These are phyloP conservation scores for Meriones unguiculatus DNA, from an alignment of 2,113 vertebrate genomes.

Conservation along the genomic window DNA sequence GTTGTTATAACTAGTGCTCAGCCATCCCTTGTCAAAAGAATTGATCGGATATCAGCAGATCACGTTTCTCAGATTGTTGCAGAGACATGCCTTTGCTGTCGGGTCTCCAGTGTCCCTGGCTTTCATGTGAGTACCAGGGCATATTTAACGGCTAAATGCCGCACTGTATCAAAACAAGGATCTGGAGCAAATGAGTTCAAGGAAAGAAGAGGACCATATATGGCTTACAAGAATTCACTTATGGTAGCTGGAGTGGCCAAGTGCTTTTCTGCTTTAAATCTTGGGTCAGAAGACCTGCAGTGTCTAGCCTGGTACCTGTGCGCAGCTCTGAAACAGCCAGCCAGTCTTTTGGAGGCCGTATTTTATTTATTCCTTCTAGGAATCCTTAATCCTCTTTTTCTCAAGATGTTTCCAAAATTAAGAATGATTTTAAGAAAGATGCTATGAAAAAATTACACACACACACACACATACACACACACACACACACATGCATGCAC, in stretches of 20 bases:
- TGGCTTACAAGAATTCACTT: conserved; percentile 20
- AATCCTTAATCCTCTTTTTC: conserved; percentile 52
- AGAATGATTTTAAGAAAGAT: conserved; percentile 46
- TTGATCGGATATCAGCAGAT: conserved; percentile 76
- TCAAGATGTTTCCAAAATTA: conserved; percentile 50
- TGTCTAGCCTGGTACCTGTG: background rate
- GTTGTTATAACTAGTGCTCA: conserved; percentile 76
- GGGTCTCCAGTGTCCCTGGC: conserved; percentile 44
- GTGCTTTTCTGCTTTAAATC: conserved; percentile 53
- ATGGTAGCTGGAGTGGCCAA: conserved; percentile 31
- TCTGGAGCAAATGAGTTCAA: conserved; percentile 61
- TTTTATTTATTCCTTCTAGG: conserved; percentile 50
- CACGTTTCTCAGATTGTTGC: conserved; percentile 64
- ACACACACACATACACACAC: background rate
- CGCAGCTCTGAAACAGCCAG: background rate
- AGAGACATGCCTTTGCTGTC: conserved; percentile 39
- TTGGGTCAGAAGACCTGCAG: background rate
- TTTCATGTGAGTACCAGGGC: conserved; percentile 64
- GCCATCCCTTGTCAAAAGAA: conserved; percentile 74
- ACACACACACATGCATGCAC: background rate
- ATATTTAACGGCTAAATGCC: conserved; percentile 64
- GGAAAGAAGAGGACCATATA: conserved; percentile 41
- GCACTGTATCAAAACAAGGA: conserved; percentile 62
- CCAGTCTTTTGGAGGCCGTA: conserved; percentile 8
- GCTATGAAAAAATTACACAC: background rate